Conservation (phyloP, 1,140 invertebrate genomes). For the Hycleus cichorii region DNA sequence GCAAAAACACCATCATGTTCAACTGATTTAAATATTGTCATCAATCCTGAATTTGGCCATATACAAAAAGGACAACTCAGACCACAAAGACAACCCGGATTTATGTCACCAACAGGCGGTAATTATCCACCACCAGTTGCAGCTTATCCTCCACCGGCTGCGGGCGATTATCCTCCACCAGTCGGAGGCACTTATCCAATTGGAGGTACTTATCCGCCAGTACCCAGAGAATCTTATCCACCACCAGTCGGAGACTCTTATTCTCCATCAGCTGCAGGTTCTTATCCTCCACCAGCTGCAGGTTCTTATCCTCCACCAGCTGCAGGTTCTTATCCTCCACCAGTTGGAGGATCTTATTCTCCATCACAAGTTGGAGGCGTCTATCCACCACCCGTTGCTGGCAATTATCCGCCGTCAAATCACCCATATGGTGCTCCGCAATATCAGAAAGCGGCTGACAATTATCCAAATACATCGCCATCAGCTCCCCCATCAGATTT, state of each 20-base stretch:
- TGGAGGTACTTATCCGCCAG: conserved; percentile 1
- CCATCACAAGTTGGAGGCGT: not conserved
- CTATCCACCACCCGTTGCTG: conserved; percentile 1
- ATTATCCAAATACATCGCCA: too few relatives aligned
- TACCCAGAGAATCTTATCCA: not conserved
- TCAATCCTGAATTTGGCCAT: conserved; percentile 7
- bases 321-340: not conserved
- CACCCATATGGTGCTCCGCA: too few relatives aligned
- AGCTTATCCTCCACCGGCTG: not conserved
- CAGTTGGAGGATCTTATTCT: not conserved
- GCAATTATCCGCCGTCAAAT: too few relatives aligned
- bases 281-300: too few relatives aligned
- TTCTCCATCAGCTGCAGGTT: too few relatives aligned
- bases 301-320: not conserved
- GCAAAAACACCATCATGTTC: conserved; percentile 2
- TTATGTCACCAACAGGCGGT: not conserved
- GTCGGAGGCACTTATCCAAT: not conserved
- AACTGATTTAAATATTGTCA: conserved; percentile 5
- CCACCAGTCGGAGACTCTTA: not conserved
- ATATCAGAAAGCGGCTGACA: too few relatives aligned
- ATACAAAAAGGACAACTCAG: not conserved
- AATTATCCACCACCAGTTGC: not conserved
- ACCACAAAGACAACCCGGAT: not conserved
- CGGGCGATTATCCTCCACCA: not conserved
- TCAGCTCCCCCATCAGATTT: too few relatives aligned